Evolutionary conservation across 2,113 vertebrate genomes (phyloP).

Genomic region (Phalacrocorax carbo): DNA sequence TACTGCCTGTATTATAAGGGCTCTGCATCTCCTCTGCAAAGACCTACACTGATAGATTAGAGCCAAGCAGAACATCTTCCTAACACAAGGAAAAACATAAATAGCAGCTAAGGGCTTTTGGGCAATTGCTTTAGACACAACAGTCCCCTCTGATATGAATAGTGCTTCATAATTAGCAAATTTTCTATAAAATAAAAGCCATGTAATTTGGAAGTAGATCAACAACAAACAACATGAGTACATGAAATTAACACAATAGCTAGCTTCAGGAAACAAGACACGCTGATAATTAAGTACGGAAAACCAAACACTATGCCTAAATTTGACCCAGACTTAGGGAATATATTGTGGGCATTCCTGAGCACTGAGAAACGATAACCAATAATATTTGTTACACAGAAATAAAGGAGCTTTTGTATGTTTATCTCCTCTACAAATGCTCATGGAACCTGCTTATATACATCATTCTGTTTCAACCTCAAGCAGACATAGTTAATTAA

Average conservation of each 20-base stretch:
- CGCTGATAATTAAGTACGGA: neutral
- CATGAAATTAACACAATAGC: neutral
- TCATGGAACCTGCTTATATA: neutral
- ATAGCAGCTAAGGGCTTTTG: neutral
- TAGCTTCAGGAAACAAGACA: neutral
- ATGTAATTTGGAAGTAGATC: neutral
- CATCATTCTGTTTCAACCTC: neutral
- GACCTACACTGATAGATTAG: neutral
- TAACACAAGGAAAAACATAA: neutral
- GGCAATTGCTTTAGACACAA: neutral
- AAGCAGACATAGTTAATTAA: constrained; percentile 47
- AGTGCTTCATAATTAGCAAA: neutral
- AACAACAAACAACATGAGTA: neutral
- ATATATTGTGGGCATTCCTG: neutral
- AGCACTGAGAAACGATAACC: neutral
- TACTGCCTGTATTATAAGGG: neutral
- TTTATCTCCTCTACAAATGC: neutral
- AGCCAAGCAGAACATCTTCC: neutral
- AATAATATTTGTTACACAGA: neutral
- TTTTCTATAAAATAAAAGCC: neutral
- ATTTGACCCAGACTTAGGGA: neutral
- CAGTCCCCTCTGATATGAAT: neutral
- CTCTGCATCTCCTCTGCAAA: neutral
- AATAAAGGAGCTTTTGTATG: neutral
- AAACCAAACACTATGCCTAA: neutral